Evolutionary conservation across 2,113 vertebrate genomes (phyloP), one percentile per base, ranked within the genome.

Genomic region (Rhinichthys klamathensis): DNA sequence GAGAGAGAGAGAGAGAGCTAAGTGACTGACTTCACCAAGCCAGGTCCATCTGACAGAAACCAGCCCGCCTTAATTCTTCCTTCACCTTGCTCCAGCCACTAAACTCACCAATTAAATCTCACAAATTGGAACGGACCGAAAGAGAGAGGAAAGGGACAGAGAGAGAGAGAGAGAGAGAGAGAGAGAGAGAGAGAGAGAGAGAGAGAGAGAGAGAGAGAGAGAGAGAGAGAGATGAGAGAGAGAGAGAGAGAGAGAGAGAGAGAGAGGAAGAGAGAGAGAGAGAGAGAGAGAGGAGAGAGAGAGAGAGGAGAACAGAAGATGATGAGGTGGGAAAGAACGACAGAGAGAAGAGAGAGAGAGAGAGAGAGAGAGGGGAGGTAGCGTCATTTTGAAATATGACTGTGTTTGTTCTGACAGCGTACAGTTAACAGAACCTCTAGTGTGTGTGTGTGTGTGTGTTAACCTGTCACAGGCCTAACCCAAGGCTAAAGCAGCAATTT

Each of bases 401-500:
- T 16, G 81, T 80, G 73, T 84, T 76, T 61, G 74, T 86, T 88
- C 86, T 88, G 85, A 85, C 85, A 88, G 83, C 46, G 49, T 80
- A 83, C 70, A 35, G 87, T 86, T 88, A 87, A 85, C 85, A 83
- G 87, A 78, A 54, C 54, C 27, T 44, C 63, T n/a, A 12, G 77
- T 81, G 38, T 80, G 77, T 80, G 77, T 81, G 35, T 79, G 76
- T 80, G 61, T 65, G 61, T 35, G 80, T 83, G 67, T 58, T 83
- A 73, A 72, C 67, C 65, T 83, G 81, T 73, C 67, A 83, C 54
- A 72, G 85, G 78, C 85, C 69, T 72, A 41, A 63, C 85, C 80
- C 82, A 89, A 88, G 89, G 89, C 89, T 88, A 85, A 83, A 88
- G 85, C 74, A 60, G 80, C 87, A 79, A 87, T 90, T 90, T 87